These are phyloP conservation scores for Dexiosoma caninum DNA, from an alignment of 2,888 invertebrate genomes.

Conservation along the genomic window DNA sequence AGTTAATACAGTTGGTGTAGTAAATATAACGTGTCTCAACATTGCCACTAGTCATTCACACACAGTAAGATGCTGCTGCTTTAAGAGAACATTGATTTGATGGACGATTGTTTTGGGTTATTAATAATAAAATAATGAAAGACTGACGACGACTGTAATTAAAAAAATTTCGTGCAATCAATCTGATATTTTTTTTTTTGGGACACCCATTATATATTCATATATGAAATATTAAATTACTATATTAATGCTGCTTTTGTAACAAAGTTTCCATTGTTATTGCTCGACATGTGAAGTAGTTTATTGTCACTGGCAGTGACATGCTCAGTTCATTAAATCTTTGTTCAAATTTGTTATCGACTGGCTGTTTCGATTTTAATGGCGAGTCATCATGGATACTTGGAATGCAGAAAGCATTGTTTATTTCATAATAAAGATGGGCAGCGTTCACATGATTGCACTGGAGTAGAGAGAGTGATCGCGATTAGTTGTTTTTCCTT, in stretches of 20 bases:
- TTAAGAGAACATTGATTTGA: too few relatives aligned
- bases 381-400: constrained; percentile 16
- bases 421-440: neutral
- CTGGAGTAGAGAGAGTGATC: neutral
- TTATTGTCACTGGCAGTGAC: constrained; percentile 37
- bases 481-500: too few relatives aligned
- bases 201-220: too few relatives aligned
- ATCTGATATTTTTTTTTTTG: too few relatives aligned
- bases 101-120: too few relatives aligned
- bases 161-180: too few relatives aligned
- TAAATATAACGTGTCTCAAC: too few relatives aligned
- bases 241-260: constrained; percentile 33
- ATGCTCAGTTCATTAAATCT: constrained; percentile 59
- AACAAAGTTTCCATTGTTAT: constrained; percentile 5
- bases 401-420: neutral
- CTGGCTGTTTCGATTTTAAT: neutral
- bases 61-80: too few relatives aligned
- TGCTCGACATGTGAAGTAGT: constrained; percentile 24
- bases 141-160: too few relatives aligned
- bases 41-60: too few relatives aligned
- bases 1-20: too few relatives aligned
- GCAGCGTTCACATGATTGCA: neutral
- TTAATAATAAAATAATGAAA: too few relatives aligned
- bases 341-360: constrained; percentile 33
- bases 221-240: constrained; percentile 57